Conservation (phyloP, 2,888 invertebrate genomes). For the Folsomia manolachei region DNA sequence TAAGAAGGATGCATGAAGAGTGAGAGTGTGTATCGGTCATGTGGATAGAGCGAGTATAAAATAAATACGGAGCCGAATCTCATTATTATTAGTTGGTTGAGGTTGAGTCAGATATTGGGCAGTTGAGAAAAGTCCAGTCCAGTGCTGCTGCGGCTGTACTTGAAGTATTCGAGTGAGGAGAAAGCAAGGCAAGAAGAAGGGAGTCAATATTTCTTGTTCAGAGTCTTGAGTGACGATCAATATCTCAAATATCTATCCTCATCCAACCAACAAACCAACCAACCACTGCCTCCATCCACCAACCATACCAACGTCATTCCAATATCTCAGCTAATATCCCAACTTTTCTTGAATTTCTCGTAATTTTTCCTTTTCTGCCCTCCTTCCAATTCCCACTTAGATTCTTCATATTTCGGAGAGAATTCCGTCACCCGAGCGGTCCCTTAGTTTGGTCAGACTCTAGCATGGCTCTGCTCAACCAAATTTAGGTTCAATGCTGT, state of each 20-base stretch:
- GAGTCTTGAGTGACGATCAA: conserved; percentile 1
- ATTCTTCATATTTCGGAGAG: neutral
- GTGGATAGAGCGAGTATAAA: neutral
- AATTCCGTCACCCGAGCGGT: too few relatives aligned
- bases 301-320: neutral
- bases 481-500: too few relatives aligned
- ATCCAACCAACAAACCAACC: neutral
- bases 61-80: neutral
- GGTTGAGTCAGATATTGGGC: neutral
- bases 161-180: neutral
- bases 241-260: neutral
- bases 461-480: too few relatives aligned
- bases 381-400: conserved; percentile 8
- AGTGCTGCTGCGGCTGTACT: neutral
- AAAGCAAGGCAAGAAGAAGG: neutral
- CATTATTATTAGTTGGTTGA: conserved; percentile 7
- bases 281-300: too few relatives aligned
- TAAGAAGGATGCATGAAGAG: neutral
- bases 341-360: conserved; percentile 6
- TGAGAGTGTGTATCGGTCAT: too few relatives aligned
- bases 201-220: conserved; percentile 4
- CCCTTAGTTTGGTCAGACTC: too few relatives aligned
- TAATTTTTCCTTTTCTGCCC: conserved; percentile 4
- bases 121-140: neutral
- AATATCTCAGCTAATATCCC: conserved; percentile 5